phyloP scores from a whole-genome alignment of 2,113 vertebrate genomes.

The Oncorhynchus keta region DNA sequence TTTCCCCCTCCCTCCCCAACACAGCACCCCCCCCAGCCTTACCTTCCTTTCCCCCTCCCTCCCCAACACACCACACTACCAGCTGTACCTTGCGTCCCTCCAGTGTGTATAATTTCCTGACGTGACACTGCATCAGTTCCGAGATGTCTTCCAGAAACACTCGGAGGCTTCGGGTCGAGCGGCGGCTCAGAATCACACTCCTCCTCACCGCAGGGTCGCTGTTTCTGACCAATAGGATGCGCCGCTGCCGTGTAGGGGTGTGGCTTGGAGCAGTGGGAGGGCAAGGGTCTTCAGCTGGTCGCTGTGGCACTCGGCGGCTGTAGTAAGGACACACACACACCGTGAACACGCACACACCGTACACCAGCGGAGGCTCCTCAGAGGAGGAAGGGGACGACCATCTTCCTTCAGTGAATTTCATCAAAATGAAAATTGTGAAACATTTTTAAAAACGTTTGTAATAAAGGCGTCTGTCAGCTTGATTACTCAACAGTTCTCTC shows the following conservation, averaged over 20 bases:
- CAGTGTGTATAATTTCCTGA: slow-evolving; percentile 83
- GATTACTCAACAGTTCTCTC: too few relatives aligned
- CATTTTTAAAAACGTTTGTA: too few relatives aligned
- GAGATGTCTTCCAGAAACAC: slow-evolving; percentile 86
- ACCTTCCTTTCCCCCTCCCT: too few relatives aligned
- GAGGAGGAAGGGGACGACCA: neutral
- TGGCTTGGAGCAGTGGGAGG: slow-evolving; percentile 39
- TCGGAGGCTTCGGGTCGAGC: slow-evolving; percentile 76
- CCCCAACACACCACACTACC: neutral
- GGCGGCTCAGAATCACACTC: slow-evolving; percentile 78
- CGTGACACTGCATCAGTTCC: slow-evolving; percentile 83
- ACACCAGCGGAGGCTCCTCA: too few relatives aligned
- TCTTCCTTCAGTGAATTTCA: too few relatives aligned
- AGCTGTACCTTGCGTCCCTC: slow-evolving; percentile 82
- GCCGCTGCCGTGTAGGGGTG: slow-evolving; percentile 59
- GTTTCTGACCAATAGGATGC: slow-evolving; percentile 86
- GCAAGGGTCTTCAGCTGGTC: slow-evolving; percentile 12
- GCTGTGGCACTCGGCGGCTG: slow-evolving; percentile 15
- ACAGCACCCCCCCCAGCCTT: too few relatives aligned
- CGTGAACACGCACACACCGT: too few relatives aligned
- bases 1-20: neutral
- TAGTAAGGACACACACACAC: slow-evolving; percentile 27
- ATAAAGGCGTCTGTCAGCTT: too few relatives aligned
- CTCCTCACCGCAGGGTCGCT: slow-evolving; percentile 77
- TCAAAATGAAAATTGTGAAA: too few relatives aligned